Evolutionary conservation across 2,797 vertebrate genomes (phyloP), one percentile per base, ranked within the genome.

Genomic region (Scolopax rusticola): DNA sequence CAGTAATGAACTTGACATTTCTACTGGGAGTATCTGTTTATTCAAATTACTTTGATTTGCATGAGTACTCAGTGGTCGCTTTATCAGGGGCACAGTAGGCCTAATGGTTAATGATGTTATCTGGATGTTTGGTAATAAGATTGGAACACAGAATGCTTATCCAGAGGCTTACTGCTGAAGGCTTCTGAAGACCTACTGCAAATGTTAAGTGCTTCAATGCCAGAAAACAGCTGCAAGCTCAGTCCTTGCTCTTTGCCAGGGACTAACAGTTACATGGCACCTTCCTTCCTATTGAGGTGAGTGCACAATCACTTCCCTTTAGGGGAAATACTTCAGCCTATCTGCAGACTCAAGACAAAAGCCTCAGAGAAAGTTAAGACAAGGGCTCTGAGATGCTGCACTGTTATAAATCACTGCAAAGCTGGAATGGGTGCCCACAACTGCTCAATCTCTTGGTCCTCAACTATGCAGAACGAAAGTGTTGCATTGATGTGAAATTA

Each of bases 231-330:
- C 40, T 75, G 53, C 20, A 40, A 27, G 27, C 43, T 19, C 32
- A 10, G 15, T 33, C 45, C 40, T 77, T 6, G 2, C 18, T 43
- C 28, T 61, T 50, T 15, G 25, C 23, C 41, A 12, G 0, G 19
- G 24, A 47, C 10, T 27, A 4, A n/a, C 5, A 48, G n/a, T 68
- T 73, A 5, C 0, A 0, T 1, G 32, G 36, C 17, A 2, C 14
- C 9, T 53, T 45, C 47, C 51, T n/a, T 74, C 51, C 25, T 5
- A 0, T 1, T 14, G 41, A 5, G 45, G 33, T 33, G 48, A 71
- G 28, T 7, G 16, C 9, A 14, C 61, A 18, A 41, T 50, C 19
- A 6, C 59, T 33, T 48, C 23, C 0, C 0, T n/a, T 32, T 15
- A 19, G 41, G 19, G 38, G 15, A 28, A 23, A 8, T 54, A 4